Base-by-base conservation (phyloP, 2,888 invertebrate species). In the Lomographa bimaculata region DNA sequence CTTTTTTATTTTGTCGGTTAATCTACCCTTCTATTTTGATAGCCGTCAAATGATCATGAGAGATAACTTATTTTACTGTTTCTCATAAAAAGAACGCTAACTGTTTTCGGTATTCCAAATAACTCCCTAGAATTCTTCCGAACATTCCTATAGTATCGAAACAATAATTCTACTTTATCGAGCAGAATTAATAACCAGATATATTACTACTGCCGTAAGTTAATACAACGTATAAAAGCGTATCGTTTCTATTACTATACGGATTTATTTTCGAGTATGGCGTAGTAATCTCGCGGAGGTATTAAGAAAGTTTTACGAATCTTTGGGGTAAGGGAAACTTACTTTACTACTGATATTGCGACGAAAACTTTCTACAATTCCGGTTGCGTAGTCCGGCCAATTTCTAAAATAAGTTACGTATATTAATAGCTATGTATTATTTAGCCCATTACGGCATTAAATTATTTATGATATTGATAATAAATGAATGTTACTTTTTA, bases 241-340 rank as follows among this genome's bases (percentile, higher is more conserved):
- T 71, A 84, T 79, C 73, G 72, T 78, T 80, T 79, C 82, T 82
- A 79, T 82, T 81, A 77, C 79, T 74, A 81, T 76, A 74, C 62
- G 69, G 67, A 76, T 77, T 70, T 78, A 72, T 74, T 64, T 63
- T 62, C 52, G 51, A 64, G 67, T 60, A 64, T 60, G 45, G 62
- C 74, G 75, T 78, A 82, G 71, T 82, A 85, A 85, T 84, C 78
- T 79, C 63, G 65, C 60, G 60, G 61, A 72, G 71, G 82, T 87
- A 87, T 86, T 86, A 86, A 69, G 76, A 86, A 87, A 87, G 80
- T 87, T 87, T 69, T 75, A 70, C 72, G 74, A 78, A 80, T 82
- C 73, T 75, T 77, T 76, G 71, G 78, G 73, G 71, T 57, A 54
- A 56, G 74, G 68, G 67, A 69, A 74, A 75, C 67, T 70, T 71